Base-by-base conservation (phyloP, 1,140 invertebrate genomes). In the Laodelphax striatellus region DNA sequence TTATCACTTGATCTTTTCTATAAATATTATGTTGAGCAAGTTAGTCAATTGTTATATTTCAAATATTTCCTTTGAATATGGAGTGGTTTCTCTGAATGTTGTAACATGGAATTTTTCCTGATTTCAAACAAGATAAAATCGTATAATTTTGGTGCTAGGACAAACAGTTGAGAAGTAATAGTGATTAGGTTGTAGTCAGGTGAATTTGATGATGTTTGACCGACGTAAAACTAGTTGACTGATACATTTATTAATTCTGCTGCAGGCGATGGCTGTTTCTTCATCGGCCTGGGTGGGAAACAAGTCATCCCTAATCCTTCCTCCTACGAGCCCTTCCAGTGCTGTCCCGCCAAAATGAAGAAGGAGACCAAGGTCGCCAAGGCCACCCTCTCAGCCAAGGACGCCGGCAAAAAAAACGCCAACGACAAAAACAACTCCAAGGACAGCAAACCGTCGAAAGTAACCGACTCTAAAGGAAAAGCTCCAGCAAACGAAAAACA, bases 181-280 rank as follows among this genome's bases (percentile, higher is more conserved):
- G 2, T 28, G 24, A 28, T 4, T 6, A 28, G 24, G 24, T 28
- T 28, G 24, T 28, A 28, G 24, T 38, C 34, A 38, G 34, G 34
- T 38, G 34, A 38, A 38, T 38, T 38, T 38, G 8, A 2, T 38
- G 8, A 38, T 38, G 34, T 38, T 38, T 38, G 3, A 38, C 4
- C 34, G 34, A 38, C 3, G 34, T 38, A 38, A 38, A 38, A 38
- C 34, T 38, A 38, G 34, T 38, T 38, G 34, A 38, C 34, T 38
- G 34, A 38, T 13, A 38, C 34, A 13, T 38, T 38, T 5, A 38
- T 38, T 38, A 38, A 38, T 67, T 80, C 81, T 77, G 75, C 75
- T 80, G 81, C 87, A 92, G 88, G 88, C 86, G 87, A 90, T 85
- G 87, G 88, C 85, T 92, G 88, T 87, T 90, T 92, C 87, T 89